Evolutionary conservation across 2,888 invertebrate species (phyloP).

Genomic region (Gonocerus acuteangulatus): DNA sequence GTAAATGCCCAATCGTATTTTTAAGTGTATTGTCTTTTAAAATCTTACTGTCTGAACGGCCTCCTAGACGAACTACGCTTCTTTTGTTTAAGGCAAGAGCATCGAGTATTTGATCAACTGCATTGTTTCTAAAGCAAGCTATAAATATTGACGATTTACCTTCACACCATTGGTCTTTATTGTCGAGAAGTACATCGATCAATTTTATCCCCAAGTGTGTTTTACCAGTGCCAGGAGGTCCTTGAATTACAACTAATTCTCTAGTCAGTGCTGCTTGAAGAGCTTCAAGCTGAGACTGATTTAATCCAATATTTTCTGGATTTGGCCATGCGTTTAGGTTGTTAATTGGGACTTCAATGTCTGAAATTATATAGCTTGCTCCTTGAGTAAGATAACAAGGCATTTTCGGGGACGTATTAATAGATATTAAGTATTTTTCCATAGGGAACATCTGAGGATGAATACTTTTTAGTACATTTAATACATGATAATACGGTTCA

Average conservation of each 20-base stretch:
- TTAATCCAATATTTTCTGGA: slow-evolving; percentile 48
- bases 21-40: neutral
- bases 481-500: slow-evolving; percentile 47
- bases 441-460: slow-evolving; percentile 51
- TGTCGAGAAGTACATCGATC: slow-evolving; percentile 57
- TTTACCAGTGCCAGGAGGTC: slow-evolving; percentile 84
- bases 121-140: slow-evolving; percentile 77
- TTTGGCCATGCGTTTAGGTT: slow-evolving; percentile 33
- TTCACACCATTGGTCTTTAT: slow-evolving; percentile 43
- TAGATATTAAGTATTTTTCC: slow-evolving; percentile 58
- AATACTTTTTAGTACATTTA: slow-evolving; percentile 24
- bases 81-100: slow-evolving; percentile 53
- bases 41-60: slow-evolving; percentile 50
- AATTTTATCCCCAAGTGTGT: slow-evolving; percentile 72
- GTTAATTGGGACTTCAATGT: slow-evolving; percentile 25
- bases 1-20: slow-evolving; percentile 54
- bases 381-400: slow-evolving; percentile 44
- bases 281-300: slow-evolving; percentile 60
- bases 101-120: slow-evolving; percentile 75
- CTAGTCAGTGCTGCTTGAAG: slow-evolving; percentile 58
- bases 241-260: slow-evolving; percentile 73
- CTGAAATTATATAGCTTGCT: slow-evolving; percentile 28
- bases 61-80: slow-evolving; percentile 60
- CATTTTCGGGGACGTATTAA: slow-evolving; percentile 39
- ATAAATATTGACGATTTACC: slow-evolving; percentile 60